These are phyloP conservation scores for Stomorhina lunata DNA, from an alignment of 2,888 invertebrate genomes.

Conservation along the genomic window DNA sequence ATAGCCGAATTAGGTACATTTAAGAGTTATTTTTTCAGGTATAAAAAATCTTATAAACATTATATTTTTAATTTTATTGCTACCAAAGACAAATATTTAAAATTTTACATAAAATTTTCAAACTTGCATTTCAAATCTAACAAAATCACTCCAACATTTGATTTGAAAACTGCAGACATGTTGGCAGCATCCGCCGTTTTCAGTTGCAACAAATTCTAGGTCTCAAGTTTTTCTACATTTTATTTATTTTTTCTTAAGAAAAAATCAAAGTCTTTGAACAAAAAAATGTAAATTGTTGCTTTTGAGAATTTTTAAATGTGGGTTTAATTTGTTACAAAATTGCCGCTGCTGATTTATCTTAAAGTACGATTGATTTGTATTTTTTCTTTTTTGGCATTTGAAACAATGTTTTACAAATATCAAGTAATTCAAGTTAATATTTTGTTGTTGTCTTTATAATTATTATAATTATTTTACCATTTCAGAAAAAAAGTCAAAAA, in stretches of 20 bases:
- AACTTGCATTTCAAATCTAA: neutral
- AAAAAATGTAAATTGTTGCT: slow-evolving; percentile 11
- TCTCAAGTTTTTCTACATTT: neutral
- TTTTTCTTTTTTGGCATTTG: neutral
- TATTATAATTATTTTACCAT: slow-evolving; percentile 13
- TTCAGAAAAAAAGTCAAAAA: slow-evolving; percentile 1
- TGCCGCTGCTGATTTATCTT: neutral
- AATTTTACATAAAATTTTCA: too few species aligned
- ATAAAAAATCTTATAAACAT: too few species aligned
- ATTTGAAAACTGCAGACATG: slow-evolving; percentile 53
- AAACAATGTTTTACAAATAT: slow-evolving; percentile 14
- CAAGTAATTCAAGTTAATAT: neutral
- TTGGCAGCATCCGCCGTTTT: slow-evolving; percentile 60
- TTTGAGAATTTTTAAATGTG: slow-evolving; percentile 11
- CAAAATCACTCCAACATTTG: neutral
- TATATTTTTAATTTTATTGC: neutral
- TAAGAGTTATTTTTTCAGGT: too few species aligned
- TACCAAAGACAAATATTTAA: too few species aligned
- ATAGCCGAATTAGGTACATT: too few species aligned
- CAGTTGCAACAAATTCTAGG: slow-evolving; percentile 1
- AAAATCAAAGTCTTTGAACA: neutral
- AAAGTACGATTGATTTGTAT: too few species aligned
- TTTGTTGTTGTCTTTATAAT: neutral
- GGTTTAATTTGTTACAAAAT: slow-evolving; percentile 41
- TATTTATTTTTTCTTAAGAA: neutral